A percentile compares a stretch with the other conserved stretches of the same genome.
Evolutionary conservation across 2,888 invertebrate species (phyloP).

Genomic region (Folsomia candida): DNA sequence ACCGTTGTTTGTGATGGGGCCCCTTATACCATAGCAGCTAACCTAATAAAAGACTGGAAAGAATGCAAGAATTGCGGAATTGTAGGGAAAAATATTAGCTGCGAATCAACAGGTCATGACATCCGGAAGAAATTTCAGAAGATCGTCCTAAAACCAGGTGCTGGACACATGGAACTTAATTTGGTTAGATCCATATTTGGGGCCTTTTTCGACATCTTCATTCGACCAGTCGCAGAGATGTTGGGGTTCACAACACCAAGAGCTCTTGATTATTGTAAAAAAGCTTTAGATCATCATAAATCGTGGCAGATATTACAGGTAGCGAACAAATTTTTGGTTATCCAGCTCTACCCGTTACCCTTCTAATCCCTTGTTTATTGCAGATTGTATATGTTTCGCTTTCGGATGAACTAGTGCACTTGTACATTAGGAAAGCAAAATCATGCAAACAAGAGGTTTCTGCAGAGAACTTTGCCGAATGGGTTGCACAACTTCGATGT

Average conservation of each 20-base stretch:
- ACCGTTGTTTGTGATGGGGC: conserved; percentile 2
- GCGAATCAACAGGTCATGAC: neutral
- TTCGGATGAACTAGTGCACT: neutral
- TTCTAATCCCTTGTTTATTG: neutral
- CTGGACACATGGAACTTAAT: conserved; percentile 1
- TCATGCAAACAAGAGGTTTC: neutral
- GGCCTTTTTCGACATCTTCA: neutral
- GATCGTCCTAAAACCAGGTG: neutral
- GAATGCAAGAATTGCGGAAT: neutral
- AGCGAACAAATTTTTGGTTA: neutral
- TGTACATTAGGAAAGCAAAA: neutral
- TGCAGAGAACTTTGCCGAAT: neutral
- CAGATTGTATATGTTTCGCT: neutral
- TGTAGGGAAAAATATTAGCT: neutral
- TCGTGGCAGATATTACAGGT: conserved; percentile 2
- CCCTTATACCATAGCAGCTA: neutral
- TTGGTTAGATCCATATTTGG: neutral
- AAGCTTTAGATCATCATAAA: conserved; percentile 2
- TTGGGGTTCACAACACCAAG: neutral
- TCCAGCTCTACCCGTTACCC: neutral
- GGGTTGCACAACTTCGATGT: neutral
- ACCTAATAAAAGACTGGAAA: neutral
- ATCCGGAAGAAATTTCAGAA: neutral
- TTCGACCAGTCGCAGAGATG: neutral
- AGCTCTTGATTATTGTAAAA: neutral